phyloP scores from a whole-genome alignment of 2,113 vertebrate genomes.

The Bufo gargarizans region DNA sequence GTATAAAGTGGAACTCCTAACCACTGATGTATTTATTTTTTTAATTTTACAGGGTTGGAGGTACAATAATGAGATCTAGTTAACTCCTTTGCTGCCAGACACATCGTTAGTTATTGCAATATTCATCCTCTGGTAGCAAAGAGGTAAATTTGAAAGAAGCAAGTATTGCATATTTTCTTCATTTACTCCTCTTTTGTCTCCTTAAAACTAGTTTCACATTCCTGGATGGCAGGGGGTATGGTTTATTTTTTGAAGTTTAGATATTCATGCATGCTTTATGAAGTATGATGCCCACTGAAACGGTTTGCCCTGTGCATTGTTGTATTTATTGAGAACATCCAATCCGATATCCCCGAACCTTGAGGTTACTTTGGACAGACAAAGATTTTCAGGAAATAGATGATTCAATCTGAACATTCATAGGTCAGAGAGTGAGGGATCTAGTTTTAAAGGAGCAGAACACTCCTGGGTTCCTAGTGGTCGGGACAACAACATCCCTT shows the following conservation, averaged over 20 bases:
- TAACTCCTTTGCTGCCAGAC: constrained; percentile 53
- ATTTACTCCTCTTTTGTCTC: constrained; percentile 87
- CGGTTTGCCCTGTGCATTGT: constrained; percentile 34
- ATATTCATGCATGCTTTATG: constrained; percentile 73
- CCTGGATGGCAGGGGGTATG: constrained; percentile 99
- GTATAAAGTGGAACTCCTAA: not conserved
- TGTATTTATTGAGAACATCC: not conserved
- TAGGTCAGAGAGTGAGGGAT: not conserved
- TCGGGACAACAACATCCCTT: not conserved
- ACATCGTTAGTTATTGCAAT: constrained; percentile 1
- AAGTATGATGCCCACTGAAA: constrained; percentile 14
- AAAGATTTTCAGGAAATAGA: not conserved
- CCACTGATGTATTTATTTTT: constrained; percentile 33
- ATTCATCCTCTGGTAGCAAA: constrained; percentile 56
- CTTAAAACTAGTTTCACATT: constrained; percentile 93
- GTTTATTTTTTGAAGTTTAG: constrained; percentile 78
- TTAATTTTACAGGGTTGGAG: constrained; percentile 47
- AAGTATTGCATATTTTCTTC: constrained; percentile 69
- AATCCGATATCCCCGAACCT: not conserved
- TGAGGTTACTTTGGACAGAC: not conserved
- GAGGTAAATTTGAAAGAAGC: constrained; percentile 61
- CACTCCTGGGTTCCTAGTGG: not conserved
- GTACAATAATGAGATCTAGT: constrained; percentile 36
- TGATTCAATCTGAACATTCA: not conserved
- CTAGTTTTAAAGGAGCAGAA: not conserved